Evolutionary conservation across 1,140 invertebrate species (phyloP).

Genomic region (Heliconius nattereri): DNA sequence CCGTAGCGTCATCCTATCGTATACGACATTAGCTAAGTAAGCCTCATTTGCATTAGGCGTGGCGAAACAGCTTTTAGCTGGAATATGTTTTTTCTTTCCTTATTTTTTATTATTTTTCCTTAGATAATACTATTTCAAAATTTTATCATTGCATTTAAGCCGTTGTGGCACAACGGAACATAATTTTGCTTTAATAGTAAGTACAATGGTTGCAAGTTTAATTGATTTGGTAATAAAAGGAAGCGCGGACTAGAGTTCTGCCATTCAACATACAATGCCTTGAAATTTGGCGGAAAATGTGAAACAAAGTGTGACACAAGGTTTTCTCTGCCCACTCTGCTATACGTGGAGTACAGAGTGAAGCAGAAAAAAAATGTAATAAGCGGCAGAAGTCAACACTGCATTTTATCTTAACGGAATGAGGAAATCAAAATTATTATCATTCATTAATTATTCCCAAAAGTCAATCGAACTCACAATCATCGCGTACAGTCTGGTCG

Average conservation of each 20-base stretch:
- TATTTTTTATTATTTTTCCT: neutral
- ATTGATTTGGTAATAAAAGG: neutral
- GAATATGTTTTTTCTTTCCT: neutral
- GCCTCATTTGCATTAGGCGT: conserved; percentile 3
- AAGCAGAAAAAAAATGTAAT: neutral
- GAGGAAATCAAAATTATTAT: too few relatives aligned
- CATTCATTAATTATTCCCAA: too few relatives aligned
- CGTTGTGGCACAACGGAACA: too few relatives aligned
- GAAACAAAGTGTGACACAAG: neutral
- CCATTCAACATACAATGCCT: neutral
- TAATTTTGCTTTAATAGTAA: too few relatives aligned
- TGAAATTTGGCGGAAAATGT: neutral
- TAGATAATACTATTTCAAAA: too few relatives aligned
- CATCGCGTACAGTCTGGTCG: too few relatives aligned
- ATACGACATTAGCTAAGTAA: neutral
- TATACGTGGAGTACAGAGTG: neutral
- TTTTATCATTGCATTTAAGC: too few relatives aligned
- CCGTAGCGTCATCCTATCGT: neutral
- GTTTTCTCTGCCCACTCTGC: neutral
- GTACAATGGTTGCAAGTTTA: too few relatives aligned
- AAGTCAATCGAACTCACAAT: too few relatives aligned
- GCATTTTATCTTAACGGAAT: neutral
- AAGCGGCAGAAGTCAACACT: neutral
- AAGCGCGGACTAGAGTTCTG: neutral
- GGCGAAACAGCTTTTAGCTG: neutral